These are phyloP conservation scores for Sebastes steindachneri DNA, from an alignment of 2,797 vertebrate genomes.

Conservation along the genomic window DNA sequence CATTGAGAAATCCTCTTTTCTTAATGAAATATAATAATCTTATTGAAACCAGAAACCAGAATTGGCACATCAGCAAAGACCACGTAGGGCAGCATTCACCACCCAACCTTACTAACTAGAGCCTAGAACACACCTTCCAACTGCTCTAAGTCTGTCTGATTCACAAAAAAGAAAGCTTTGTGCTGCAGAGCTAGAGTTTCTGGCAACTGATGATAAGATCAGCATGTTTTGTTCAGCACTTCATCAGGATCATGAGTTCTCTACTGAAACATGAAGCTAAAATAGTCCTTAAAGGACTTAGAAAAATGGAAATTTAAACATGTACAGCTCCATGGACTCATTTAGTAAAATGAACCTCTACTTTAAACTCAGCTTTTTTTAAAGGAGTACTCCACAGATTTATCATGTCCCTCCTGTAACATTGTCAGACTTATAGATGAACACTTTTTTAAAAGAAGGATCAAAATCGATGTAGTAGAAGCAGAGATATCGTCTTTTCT, in stretches of 20 bases:
- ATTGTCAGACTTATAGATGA: background rate
- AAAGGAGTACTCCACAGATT: background rate
- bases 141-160: background rate
- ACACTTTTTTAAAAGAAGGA: background rate
- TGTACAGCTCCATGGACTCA: background rate
- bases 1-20: background rate
- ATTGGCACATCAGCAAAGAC: background rate
- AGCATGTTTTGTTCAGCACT: background rate
- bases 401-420: background rate
- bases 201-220: background rate
- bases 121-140: background rate
- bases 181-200: background rate
- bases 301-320: too few species aligned
- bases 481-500: background rate
- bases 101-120: background rate
- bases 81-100: background rate
- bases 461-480: background rate
- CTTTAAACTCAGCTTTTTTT: background rate
- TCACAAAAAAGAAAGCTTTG: background rate
- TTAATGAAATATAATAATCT: background rate
- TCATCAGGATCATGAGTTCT: background rate
- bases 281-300: background rate
- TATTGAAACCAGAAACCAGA: background rate
- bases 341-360: background rate
- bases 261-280: background rate